Percentiles rank a stretch among this genome's conserved stretches.
Evolutionary conservation across 1,140 invertebrate genomes (phyloP).

Genomic region (Drosophila melanica): DNA sequence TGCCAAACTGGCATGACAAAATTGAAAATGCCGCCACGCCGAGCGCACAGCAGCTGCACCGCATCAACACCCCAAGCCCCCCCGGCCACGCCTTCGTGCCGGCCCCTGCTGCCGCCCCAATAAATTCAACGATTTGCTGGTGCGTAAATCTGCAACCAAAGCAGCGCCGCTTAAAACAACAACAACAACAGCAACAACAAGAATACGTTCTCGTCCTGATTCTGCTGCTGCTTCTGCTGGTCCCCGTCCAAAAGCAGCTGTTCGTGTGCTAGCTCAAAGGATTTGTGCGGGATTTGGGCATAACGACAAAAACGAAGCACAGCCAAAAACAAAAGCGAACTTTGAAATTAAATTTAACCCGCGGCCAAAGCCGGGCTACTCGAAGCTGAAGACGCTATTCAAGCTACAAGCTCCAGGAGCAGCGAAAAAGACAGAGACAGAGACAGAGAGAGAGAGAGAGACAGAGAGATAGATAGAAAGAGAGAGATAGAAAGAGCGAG

Average conservation of each 20-base stretch:
- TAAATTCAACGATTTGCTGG: conserved; percentile 78
- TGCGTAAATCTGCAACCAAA: conserved; percentile 78
- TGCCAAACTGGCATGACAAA: conserved; percentile 34
- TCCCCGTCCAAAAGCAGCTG: conserved; percentile 63
- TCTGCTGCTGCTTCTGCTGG: not conserved
- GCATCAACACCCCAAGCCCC: not conserved
- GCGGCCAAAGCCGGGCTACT: conserved; percentile 20
- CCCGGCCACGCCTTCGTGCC: not conserved
- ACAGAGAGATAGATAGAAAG: too few relatives aligned
- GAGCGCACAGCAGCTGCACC: not conserved
- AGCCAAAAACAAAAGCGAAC: conserved; percentile 66
- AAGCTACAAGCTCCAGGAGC: too few relatives aligned
- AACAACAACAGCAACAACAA: conserved; percentile 48
- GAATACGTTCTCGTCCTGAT: conserved; percentile 1
- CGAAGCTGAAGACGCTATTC: conserved; percentile 1
- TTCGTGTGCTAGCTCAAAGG: conserved; percentile 79
- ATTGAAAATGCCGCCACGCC: conserved; percentile 66
- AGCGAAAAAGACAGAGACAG: too few relatives aligned
- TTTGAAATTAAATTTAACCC: conserved; percentile 81
- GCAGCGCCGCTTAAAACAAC: conserved; percentile 71
- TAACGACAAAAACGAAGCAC: conserved; percentile 71
- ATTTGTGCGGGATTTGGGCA: conserved; percentile 79
- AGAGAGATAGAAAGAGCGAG: too few relatives aligned
- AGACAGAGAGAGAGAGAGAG: too few relatives aligned
- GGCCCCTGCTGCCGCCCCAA: conserved; percentile 22